Conservation (phyloP, 92 coral and sea anemone species). For the Zoanthus gigantus region DNA sequence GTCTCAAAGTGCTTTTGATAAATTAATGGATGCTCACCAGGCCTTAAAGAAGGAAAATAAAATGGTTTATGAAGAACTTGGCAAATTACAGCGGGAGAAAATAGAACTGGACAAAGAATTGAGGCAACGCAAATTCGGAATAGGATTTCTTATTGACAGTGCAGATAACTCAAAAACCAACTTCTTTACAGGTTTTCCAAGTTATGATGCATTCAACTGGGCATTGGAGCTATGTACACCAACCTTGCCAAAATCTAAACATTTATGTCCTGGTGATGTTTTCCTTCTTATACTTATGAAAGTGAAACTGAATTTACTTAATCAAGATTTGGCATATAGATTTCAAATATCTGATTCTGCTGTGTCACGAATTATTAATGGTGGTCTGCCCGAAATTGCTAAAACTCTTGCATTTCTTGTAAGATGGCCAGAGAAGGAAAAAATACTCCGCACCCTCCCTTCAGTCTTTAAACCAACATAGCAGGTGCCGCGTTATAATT, state of each 20-base stretch:
- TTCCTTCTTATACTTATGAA: conserved; percentile 53
- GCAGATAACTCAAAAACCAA: conserved; percentile 19
- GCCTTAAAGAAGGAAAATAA: conserved; percentile 34
- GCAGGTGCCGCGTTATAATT: conserved; percentile 61
- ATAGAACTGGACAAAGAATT: conserved; percentile 22
- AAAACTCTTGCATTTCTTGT: conserved; percentile 38
- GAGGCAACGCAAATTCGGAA: conserved; percentile 18
- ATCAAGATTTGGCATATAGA: conserved; percentile 53
- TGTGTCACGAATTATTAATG: conserved; percentile 25
- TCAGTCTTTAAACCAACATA: conserved; percentile 53
- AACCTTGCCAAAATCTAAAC: conserved; percentile 35
- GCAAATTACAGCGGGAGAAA: conserved; percentile 41
- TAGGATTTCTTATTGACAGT: conserved; percentile 16
- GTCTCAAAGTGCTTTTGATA: conserved; percentile 15
- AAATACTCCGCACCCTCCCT: conserved; percentile 36
- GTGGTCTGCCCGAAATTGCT: conserved; percentile 51
- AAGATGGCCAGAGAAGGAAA: conserved; percentile 50
- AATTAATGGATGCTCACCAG: conserved; percentile 22
- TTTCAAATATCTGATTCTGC: conserved; percentile 42
- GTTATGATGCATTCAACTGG: conserved; percentile 32
- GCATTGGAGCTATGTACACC: conserved; percentile 34
- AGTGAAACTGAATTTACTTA: conserved; percentile 40
- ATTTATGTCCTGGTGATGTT: conserved; percentile 25
- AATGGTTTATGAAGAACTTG: conserved; percentile 38
- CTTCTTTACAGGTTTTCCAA: conserved; percentile 42